Base-by-base conservation (phyloP, 2,888 invertebrate genomes). In the Autographa gamma region DNA sequence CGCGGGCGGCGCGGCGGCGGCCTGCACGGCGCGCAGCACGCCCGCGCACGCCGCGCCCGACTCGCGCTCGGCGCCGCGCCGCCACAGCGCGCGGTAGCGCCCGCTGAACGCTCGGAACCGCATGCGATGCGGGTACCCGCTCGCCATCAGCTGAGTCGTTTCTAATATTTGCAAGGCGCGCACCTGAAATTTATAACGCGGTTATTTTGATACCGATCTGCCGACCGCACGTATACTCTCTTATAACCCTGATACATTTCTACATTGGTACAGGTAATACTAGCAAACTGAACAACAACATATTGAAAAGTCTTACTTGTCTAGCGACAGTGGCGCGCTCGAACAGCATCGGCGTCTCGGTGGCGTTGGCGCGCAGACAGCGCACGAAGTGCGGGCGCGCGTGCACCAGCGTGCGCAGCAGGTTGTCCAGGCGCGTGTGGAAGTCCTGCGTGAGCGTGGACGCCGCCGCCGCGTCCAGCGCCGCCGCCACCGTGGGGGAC, bases 381-480 rank as follows among this genome's bases (percentile, higher is more conserved):
- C 99, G 97, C 82, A 99, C 98, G 95, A 99, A 99, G 94, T 99
- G 99, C 16, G 99, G 99, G 66, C 98, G 97, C 66, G 99, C 98
- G 94, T 99, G 98, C 67, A 99, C 98, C 69, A 99, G 95, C 65
- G 98, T 99, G 84, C 99, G 96, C 87, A 99, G 95, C 85, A 99
- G 96, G 95, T 98, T 98, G 94, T 99, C 99, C 78, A 99, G 96
- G 56, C 99, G 97, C 74, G 98, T 98, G 94, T 99, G 99, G 93
- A 99, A 99, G 95, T 99, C 99, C 96, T 98, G 98, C 69, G 99
- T 99, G 73, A 99, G 96, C 43, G 99, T 98, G 60, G 98, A 98
- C 70, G 98, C 97, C 8, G 98, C 98, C 89, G 98, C 98, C 91
- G 98, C 98, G 91, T 98, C 98, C 78, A 83, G 78, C 60, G 84